phyloP scores from a whole-genome alignment of 2,888 invertebrate genomes.

The Philopedon plagiatum region DNA sequence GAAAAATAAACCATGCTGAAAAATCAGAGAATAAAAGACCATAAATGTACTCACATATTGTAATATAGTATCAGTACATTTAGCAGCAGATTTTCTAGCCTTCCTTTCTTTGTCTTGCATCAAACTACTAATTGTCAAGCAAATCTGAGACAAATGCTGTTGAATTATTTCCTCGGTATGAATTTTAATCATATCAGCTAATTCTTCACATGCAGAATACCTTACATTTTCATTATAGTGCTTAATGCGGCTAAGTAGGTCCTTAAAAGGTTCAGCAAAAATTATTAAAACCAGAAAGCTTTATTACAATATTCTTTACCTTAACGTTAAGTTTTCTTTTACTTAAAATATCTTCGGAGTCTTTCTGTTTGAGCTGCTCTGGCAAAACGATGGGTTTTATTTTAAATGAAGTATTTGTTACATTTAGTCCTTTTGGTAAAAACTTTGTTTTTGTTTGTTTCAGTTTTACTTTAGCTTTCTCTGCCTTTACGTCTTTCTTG shows the following conservation, averaged over 20 bases:
- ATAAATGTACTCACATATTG: constrained; percentile 60
- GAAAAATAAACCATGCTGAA: too few relatives aligned
- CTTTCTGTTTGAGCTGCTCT: constrained; percentile 78
- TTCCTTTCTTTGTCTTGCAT: constrained; percentile 81
- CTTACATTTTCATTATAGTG: constrained; percentile 83
- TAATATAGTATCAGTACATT: constrained; percentile 70
- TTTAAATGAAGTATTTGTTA: constrained; percentile 91
- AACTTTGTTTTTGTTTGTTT: constrained; percentile 78
- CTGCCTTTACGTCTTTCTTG: constrained; percentile 83
- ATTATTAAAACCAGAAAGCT: too few relatives aligned
- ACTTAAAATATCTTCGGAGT: constrained; percentile 73
- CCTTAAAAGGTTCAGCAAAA: constrained; percentile 70
- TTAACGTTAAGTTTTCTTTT: constrained; percentile 79
- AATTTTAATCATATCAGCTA: constrained; percentile 73
- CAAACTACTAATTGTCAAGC: constrained; percentile 79
- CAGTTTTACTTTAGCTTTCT: constrained; percentile 91
- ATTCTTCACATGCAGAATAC: constrained; percentile 75
- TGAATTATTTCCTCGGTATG: constrained; percentile 65
- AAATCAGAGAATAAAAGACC: background rate
- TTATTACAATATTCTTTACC: constrained; percentile 64
- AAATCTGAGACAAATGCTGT: constrained; percentile 75
- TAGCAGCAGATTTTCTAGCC: constrained; percentile 73
- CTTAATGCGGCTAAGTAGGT: constrained; percentile 78
- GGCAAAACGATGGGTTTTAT: constrained; percentile 88
- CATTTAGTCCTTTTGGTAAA: constrained; percentile 89